These are phyloP conservation scores for Anthophora plumipes DNA, from an alignment of 2,888 invertebrate genomes.

Conservation along the genomic window DNA sequence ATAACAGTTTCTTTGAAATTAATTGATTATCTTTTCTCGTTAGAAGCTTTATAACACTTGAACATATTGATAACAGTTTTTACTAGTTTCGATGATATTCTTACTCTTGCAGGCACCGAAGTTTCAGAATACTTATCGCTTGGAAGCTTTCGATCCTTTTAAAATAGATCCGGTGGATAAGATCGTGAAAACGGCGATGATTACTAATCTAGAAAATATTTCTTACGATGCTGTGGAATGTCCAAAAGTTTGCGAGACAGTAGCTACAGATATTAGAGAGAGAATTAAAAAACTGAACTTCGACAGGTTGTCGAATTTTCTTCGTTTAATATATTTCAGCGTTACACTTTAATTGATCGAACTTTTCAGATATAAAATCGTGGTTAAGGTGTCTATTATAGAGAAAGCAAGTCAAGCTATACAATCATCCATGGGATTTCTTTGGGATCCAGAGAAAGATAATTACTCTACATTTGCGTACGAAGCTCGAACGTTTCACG, in stretches of 20 bases:
- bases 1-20: too few species aligned
- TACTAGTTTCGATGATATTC: background rate
- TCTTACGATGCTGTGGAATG: conserved; percentile 87
- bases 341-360: background rate
- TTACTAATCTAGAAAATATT: conserved; percentile 86
- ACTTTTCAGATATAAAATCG: conserved; percentile 88
- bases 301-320: conserved; percentile 86
- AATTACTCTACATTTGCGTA: conserved; percentile 87
- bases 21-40: background rate
- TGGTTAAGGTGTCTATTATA: conserved; percentile 88
- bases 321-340: background rate
- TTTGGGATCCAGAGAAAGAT: conserved; percentile 90
- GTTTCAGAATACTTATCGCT: conserved; percentile 88
- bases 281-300: conserved; percentile 88
- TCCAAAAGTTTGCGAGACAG: conserved; percentile 86
- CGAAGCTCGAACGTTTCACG: conserved; percentile 88
- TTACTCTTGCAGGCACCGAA: conserved; percentile 77
- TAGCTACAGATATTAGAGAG: conserved; percentile 87
- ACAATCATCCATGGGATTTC: conserved; percentile 87
- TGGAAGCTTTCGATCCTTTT: conserved; percentile 88
- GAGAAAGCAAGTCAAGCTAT: conserved; percentile 89
- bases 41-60: background rate
- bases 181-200: conserved; percentile 87
- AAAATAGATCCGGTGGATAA: conserved; percentile 87
- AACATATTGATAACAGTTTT: background rate